phyloP scores from a whole-genome alignment of 2,888 invertebrate genomes.

The Acanthopleura granulata region DNA sequence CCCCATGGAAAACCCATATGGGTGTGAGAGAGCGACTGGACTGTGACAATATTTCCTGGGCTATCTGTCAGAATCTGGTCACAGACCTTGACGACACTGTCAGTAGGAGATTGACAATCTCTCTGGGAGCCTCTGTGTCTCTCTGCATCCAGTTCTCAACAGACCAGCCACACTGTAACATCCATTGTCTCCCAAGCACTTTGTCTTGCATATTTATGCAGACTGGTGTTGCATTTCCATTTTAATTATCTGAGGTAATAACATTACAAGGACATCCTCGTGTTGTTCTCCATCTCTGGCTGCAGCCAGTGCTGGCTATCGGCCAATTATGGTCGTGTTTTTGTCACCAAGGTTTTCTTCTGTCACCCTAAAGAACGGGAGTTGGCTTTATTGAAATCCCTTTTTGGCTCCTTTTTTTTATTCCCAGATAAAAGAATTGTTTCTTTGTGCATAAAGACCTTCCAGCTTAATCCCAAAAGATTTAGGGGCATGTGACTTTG shows the following conservation, averaged over 20 bases:
- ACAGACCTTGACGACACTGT: not conserved
- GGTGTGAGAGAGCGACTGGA: not conserved
- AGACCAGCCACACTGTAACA: not conserved
- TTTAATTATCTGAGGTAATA: slow-evolving; percentile 12
- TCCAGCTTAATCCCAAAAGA: not conserved
- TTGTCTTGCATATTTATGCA: not conserved
- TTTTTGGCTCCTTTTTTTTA: not conserved
- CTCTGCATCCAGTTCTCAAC: not conserved
- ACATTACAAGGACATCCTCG: not conserved
- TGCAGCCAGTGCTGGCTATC: not conserved
- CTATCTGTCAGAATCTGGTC: not conserved
- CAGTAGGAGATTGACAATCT: too few species aligned
- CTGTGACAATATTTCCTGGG: not conserved
- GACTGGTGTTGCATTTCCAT: slow-evolving; percentile 13
- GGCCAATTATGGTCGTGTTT: slow-evolving; percentile 1
- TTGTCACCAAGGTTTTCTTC: slow-evolving; percentile 6
- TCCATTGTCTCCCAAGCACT: not conserved
- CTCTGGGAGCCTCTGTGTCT: not conserved
- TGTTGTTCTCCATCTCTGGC: not conserved
- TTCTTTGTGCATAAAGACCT: slow-evolving; percentile 4
- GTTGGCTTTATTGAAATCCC: not conserved
- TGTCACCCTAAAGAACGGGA: not conserved
- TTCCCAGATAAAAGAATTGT: slow-evolving; percentile 7
- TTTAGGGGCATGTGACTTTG: not conserved
- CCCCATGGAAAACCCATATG: not conserved